Evolutionary conservation across 2,888 invertebrate species (phyloP).

Genomic region (Dascillus cervinus): DNA sequence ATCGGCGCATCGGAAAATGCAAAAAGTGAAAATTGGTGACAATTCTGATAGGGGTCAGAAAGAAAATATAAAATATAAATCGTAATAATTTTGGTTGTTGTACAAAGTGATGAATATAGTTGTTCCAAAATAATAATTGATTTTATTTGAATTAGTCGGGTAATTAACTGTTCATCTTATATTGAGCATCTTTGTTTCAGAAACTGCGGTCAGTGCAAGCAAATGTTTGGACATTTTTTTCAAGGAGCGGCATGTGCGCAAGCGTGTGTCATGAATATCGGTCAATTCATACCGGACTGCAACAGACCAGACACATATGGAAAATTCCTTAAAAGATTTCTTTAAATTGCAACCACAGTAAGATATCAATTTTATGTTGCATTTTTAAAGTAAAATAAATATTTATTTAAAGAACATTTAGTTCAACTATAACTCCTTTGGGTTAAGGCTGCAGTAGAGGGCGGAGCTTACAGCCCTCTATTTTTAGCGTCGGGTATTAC

Average conservation of each 20-base stretch:
- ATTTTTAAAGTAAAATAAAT: no score
- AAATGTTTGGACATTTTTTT: constrained; percentile 46
- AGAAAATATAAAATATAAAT: constrained; percentile 14
- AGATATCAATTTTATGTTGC: no score
- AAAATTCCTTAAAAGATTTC: constrained; percentile 37
- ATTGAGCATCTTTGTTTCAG: constrained; percentile 22
- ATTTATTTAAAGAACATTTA: no score
- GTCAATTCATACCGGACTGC: constrained; percentile 41
- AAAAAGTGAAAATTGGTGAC: constrained; percentile 23
- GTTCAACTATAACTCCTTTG: no score
- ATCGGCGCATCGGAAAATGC: constrained; percentile 23
- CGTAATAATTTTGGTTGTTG: neutral
- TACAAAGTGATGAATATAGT: no score
- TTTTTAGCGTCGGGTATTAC: no score
- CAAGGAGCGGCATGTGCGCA: constrained; percentile 44
- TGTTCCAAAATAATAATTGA: constrained; percentile 2
- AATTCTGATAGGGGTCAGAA: constrained; percentile 20
- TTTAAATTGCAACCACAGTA: no score
- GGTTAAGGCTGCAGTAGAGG: no score
- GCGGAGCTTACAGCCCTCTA: no score
- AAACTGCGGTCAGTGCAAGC: constrained; percentile 46
- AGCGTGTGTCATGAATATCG: constrained; percentile 36
- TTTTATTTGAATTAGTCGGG: neutral
- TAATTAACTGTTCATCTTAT: neutral
- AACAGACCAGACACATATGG: constrained; percentile 45